Conservation (phyloP, 2,113 vertebrate species). For the Gasterosteus aculeatus region DNA sequence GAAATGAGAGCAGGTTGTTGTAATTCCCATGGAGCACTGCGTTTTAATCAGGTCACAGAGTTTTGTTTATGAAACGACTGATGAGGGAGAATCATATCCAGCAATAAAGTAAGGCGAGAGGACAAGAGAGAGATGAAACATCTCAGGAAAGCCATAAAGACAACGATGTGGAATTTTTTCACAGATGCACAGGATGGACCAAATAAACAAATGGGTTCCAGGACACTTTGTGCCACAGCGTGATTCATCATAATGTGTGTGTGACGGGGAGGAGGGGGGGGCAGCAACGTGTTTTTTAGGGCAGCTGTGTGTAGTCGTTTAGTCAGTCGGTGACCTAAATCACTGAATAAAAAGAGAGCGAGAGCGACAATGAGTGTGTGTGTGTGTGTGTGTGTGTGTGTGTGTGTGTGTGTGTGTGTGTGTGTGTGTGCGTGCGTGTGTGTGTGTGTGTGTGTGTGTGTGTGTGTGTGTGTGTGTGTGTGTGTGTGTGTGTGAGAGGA, state of each 20-base stretch:
- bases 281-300: conserved; percentile 67
- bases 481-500: conserved; percentile 7
- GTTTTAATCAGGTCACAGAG: conserved; percentile 49
- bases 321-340: conserved; percentile 82
- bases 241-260: conserved; percentile 33
- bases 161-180: conserved; percentile 1
- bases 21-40: not conserved
- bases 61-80: conserved; percentile 26
- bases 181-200: not conserved
- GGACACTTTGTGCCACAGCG: conserved; percentile 38
- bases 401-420: no score
- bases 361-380: conserved; percentile 20
- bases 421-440: no score
- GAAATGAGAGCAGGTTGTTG: not conserved
- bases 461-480: conserved; percentile 12
- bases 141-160: not conserved
- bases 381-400: not conserved
- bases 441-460: not conserved
- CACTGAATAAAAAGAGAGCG: conserved; percentile 71
- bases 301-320: conserved; percentile 79
- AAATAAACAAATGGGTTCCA: conserved; percentile 41
- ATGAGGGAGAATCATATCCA: not conserved
- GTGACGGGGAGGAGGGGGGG: conserved; percentile 27
- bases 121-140: not conserved
- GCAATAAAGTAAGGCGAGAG: not conserved